Conservation (phyloP, 2,797 vertebrate species). For the Rhinichthys osculus region DNA sequence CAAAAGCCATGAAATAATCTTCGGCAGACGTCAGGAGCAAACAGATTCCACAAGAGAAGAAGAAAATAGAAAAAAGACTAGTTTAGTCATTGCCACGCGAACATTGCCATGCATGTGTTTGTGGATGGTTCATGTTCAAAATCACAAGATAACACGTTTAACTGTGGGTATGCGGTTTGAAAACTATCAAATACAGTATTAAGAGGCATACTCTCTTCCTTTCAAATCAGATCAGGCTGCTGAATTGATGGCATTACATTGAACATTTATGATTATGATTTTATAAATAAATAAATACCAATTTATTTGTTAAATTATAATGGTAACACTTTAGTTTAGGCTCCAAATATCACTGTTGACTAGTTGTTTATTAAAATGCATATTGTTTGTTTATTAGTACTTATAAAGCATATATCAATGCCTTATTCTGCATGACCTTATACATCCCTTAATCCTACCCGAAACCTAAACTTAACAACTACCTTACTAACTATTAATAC, state of each 20-base stretch:
- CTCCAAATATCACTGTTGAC: no score
- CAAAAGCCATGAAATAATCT: background rate
- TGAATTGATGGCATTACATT: background rate
- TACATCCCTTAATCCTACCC: no score
- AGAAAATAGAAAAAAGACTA: background rate
- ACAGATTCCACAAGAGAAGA: background rate
- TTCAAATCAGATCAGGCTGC: background rate
- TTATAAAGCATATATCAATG: no score
- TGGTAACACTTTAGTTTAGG: background rate
- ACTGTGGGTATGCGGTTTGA: background rate
- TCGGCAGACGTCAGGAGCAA: background rate
- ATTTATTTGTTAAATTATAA: background rate
- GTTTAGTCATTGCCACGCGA: background rate
- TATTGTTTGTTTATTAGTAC: no score
- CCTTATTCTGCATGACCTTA: no score
- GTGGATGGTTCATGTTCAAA: background rate
- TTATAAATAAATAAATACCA: background rate
- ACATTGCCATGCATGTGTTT: background rate
- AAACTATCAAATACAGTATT: background rate
- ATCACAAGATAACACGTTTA: background rate
- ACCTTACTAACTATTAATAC: no score
- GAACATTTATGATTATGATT: background rate
- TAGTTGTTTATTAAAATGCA: no score
- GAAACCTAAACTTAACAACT: no score
- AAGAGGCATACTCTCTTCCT: background rate